Base-by-base conservation (phyloP, 2,888 invertebrate genomes). In the Apomyelois bistriatella region DNA sequence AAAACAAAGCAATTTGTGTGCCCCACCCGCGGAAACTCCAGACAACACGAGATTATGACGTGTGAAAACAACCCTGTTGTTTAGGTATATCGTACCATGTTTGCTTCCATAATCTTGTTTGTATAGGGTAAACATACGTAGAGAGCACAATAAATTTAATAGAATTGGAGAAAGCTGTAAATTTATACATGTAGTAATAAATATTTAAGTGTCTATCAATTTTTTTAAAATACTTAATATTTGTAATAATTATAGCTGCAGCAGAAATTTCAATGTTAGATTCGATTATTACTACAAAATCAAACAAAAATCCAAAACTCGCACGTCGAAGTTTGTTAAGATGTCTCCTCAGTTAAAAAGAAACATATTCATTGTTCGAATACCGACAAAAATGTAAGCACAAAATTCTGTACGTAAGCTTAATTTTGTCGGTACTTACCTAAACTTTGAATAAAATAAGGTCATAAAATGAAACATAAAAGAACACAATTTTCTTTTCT, bases 1-100 rank as follows among this genome's bases (percentile, higher is more conserved):
- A 85, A 83, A 86, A 87, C 85, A 86, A 85, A 79, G 76, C 76
- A 70, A 84, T 85, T 83, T 71, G 64, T 36, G 35, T n/a, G 36
- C 62, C 69, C 63, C 66, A 63, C 64, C 60, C 61, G 62, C 70
- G 72, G 77, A 73, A 76, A 69, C 68, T 65, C 59, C 62, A 66
- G 65, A 62, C 81, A 78, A 83, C 79, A 82, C 63, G 66, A 76
- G 74, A 80, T 81, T 83, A 85, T 79, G 79, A 82, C 73, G 77
- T 82, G 79, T 76, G 78, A 76, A 79, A 82, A 79, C 76, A 79
- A 65, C 74, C 72, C 70, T 75, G 76, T 74, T 76, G 12, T 41
- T 40, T 22, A 22, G 22, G 22, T 43, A 52, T 43, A 75, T 76
- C 52, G 55, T 57, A 58, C 69, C 72, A 71, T 82, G 77, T 82